phyloP scores from a whole-genome alignment of 2,113 vertebrate species.

The Phrynosoma blainvillii region DNA sequence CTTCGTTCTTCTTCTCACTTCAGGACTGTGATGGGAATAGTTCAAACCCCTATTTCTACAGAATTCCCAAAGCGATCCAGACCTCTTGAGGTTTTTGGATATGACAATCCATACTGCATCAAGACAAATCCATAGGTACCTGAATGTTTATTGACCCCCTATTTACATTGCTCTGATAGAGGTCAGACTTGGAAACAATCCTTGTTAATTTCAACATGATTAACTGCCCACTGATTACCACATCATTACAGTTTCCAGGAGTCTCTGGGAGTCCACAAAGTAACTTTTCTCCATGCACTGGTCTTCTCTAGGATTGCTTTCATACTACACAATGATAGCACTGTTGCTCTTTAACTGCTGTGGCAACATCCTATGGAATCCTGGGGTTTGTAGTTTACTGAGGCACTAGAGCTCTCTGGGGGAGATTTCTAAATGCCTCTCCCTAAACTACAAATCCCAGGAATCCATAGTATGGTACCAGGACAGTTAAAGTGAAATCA shows the following conservation, averaged over 20 bases:
- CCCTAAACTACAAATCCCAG: too few species aligned
- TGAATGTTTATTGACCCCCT: neutral
- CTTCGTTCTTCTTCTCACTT: neutral
- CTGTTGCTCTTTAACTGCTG: too few species aligned
- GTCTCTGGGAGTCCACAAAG: neutral
- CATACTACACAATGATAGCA: too few species aligned
- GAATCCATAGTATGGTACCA: too few species aligned
- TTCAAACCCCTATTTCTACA: neutral
- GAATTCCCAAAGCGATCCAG: neutral
- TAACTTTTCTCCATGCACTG: too few species aligned
- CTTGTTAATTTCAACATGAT: neutral
- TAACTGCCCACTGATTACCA: neutral
- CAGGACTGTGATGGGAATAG: neutral
- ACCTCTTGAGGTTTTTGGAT: neutral
- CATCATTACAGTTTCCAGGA: neutral
- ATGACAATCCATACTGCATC: too few species aligned
- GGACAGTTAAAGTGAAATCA: too few species aligned
- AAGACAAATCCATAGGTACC: neutral
- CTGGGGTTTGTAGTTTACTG: too few species aligned
- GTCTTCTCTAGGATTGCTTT: too few species aligned
- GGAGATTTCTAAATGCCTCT: too few species aligned
- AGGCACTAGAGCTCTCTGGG: too few species aligned
- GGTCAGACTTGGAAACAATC: neutral
- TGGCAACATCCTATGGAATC: too few species aligned
- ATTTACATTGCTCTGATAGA: neutral